phyloP scores from a whole-genome alignment of 2,797 vertebrate genomes.

The Syngnathus rostellatus region DNA sequence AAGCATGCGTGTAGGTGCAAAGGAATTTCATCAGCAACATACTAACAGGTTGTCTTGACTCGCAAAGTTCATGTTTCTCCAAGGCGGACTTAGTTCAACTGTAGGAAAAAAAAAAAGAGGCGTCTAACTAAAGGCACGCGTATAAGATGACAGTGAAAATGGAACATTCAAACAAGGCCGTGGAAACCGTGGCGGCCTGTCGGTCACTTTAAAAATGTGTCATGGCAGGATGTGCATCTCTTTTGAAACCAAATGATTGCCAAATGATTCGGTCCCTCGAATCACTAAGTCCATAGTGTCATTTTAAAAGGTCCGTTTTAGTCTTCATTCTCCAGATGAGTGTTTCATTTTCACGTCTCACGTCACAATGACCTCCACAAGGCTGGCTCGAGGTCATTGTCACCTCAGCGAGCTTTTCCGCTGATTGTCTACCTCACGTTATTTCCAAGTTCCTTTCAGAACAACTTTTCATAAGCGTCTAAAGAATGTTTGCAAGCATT shows the following conservation, averaged over 20 bases:
- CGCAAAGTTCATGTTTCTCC: not conserved
- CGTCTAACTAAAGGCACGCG: slow-evolving; percentile 7
- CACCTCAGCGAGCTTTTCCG: not conserved
- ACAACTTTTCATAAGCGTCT: not conserved
- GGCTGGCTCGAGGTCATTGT: not conserved
- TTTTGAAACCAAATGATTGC: not conserved
- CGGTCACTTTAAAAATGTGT: not conserved
- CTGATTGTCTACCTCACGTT: not conserved
- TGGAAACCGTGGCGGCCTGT: not conserved
- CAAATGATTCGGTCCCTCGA: not conserved
- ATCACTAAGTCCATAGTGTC: not conserved
- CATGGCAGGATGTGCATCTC: not conserved
- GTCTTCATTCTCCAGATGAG: not conserved
- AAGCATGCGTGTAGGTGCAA: not conserved
- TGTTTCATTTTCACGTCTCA: not conserved
- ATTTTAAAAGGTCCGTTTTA: not conserved
- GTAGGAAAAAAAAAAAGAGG: slow-evolving; percentile 2
- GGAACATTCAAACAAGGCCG: slow-evolving; percentile 2
- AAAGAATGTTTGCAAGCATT: not conserved
- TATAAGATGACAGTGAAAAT: not conserved
- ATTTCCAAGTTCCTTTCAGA: not conserved
- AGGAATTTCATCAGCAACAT: not conserved
- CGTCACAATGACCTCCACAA: not conserved
- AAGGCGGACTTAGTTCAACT: not conserved
- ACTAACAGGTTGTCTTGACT: not conserved